phyloP scores from a whole-genome alignment of 1,140 invertebrate species.

The Lepidurus apus region DNA sequence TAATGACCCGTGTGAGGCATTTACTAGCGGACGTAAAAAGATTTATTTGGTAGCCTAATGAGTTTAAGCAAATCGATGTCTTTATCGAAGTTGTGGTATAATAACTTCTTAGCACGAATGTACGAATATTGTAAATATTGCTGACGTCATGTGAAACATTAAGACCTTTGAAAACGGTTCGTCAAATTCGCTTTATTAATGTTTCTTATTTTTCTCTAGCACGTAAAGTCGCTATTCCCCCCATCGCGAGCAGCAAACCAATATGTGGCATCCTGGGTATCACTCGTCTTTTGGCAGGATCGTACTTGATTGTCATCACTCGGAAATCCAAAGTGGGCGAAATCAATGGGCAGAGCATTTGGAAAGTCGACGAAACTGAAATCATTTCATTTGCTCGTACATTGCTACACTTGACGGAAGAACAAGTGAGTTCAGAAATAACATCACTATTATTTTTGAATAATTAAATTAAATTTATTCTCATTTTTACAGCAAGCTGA shows the following conservation, averaged over 20 bases:
- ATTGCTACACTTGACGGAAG: conserved; percentile 72
- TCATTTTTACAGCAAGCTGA: conserved; percentile 43
- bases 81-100: too few relatives aligned
- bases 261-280: conserved; percentile 87
- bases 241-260: conserved; percentile 57
- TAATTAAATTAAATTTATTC: conserved; percentile 31
- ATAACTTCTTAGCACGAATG: too few relatives aligned
- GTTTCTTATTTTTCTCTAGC: conserved; percentile 42
- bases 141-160: too few relatives aligned
- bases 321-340: conserved; percentile 76
- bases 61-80: too few relatives aligned
- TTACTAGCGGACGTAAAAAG: too few relatives aligned
- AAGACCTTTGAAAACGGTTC: conserved; percentile 20
- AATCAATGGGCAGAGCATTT: conserved; percentile 79
- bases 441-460: neutral
- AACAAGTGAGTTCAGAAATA: conserved; percentile 56
- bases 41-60: too few relatives aligned
- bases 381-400: conserved; percentile 80
- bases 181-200: conserved; percentile 30
- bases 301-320: conserved; percentile 86
- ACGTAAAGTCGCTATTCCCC: conserved; percentile 55
- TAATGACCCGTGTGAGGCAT: too few relatives aligned
- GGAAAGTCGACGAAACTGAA: conserved; percentile 73
- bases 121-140: too few relatives aligned
- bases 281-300: conserved; percentile 75